These are phyloP conservation scores for Procambarus virginalis DNA, from an alignment of 1,140 invertebrate genomes.

Conservation along the genomic window DNA sequence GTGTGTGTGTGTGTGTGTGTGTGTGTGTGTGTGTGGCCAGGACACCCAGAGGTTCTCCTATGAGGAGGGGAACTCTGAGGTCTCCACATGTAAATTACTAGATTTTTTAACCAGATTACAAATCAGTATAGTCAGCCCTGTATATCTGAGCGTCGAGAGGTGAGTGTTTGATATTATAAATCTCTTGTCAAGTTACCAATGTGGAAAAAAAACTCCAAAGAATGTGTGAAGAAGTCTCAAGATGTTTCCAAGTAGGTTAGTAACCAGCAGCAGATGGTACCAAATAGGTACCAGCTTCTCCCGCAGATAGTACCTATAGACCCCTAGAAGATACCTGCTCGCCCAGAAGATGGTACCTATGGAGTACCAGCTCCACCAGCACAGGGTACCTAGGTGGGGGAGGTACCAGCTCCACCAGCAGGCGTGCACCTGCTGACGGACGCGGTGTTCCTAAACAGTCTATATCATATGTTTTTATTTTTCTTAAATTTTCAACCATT, in stretches of 20 bases:
- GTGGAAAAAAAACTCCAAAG: neutral
- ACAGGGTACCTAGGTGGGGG: neutral
- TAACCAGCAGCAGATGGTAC: neutral
- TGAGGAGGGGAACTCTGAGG: neutral
- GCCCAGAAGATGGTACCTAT: neutral
- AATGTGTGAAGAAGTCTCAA: neutral
- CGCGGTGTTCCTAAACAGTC: too few species aligned
- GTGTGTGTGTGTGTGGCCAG: constrained; percentile 13
- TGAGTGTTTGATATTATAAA: neutral
- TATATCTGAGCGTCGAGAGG: neutral
- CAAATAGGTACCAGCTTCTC: neutral
- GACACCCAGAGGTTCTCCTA: neutral
- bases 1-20: constrained; percentile 15
- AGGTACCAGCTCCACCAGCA: neutral
- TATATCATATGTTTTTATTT: too few species aligned
- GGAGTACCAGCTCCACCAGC: neutral
- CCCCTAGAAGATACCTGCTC: too few species aligned
- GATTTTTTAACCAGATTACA: neutral
- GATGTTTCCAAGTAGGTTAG: neutral
- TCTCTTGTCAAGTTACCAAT: constrained; percentile 11
- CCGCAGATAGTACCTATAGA: neutral
- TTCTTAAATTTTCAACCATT: too few species aligned
- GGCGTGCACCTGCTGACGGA: neutral
- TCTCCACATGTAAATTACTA: neutral
- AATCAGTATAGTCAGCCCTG: neutral